Conservation (phyloP, 92 coral and sea anemone genomes). For the Galaxea fascicularis region DNA sequence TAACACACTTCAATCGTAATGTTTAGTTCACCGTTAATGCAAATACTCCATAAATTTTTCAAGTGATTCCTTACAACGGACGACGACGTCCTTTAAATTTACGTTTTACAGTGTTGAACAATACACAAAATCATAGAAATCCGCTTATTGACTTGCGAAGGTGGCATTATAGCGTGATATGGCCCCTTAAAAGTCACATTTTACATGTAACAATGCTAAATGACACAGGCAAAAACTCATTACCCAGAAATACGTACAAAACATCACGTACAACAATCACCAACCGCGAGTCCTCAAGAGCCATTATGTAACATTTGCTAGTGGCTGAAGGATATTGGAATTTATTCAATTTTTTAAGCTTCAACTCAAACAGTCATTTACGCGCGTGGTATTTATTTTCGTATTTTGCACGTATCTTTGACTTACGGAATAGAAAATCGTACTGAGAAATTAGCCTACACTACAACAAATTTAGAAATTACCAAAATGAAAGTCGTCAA, state of each 20-base stretch:
- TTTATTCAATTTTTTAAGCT: not conserved
- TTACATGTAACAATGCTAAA: too few species aligned
- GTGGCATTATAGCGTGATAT: too few species aligned
- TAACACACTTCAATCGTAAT: too few species aligned
- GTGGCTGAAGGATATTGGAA: not conserved
- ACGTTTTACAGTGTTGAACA: not conserved
- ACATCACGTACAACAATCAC: not conserved
- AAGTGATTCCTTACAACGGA: too few species aligned
- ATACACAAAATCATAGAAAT: not conserved
- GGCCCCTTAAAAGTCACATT: too few species aligned
- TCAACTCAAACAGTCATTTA: not conserved
- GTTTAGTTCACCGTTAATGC: too few species aligned
- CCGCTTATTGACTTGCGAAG: too few species aligned
- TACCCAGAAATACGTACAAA: not conserved
- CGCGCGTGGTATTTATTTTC: not conserved
- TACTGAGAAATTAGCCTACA: not conserved
- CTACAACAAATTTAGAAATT: not conserved
- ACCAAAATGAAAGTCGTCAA: not conserved
- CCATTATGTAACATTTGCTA: too few species aligned
- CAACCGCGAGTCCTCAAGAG: too few species aligned
- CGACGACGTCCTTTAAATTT: not conserved
- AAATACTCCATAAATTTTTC: too few species aligned
- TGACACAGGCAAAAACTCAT: too few species aligned
- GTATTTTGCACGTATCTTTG: not conserved
- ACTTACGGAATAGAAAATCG: not conserved